Conservation (phyloP, 1,140 invertebrate species). For the Colletes gigas region DNA sequence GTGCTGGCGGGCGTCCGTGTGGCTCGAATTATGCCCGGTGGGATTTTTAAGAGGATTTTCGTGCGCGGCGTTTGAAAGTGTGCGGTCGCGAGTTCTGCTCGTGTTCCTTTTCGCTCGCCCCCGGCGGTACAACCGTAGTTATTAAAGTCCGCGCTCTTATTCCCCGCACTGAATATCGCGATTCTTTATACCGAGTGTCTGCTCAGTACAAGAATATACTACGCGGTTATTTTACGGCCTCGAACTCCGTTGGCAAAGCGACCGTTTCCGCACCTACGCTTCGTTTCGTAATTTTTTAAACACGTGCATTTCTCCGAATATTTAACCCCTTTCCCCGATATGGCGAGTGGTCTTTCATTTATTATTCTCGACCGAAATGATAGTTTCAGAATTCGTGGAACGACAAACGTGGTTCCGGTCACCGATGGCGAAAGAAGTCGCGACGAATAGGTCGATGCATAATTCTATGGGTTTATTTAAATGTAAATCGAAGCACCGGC, state of each 20-base stretch:
- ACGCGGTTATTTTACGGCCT: not conserved
- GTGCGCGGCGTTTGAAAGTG: slow-evolving; percentile 29
- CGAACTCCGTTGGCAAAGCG: not conserved
- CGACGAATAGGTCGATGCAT: not conserved
- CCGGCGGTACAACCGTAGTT: slow-evolving; percentile 18
- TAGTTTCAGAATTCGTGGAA: too few relatives aligned
- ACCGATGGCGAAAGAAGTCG: not conserved
- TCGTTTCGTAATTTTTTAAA: not conserved
- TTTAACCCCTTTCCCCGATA: too few relatives aligned
- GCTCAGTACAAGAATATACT: slow-evolving; percentile 26
- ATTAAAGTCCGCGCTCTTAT: slow-evolving; percentile 35
- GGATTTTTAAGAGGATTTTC: slow-evolving; percentile 47
- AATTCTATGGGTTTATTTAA: slow-evolving; percentile 9
- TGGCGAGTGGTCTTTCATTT: too few relatives aligned
- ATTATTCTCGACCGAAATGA: too few relatives aligned
- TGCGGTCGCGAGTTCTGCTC: slow-evolving; percentile 3
- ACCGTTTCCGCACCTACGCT: not conserved
- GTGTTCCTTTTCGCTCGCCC: slow-evolving; percentile 8
- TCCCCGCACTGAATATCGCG: slow-evolving; percentile 9
- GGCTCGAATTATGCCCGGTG: slow-evolving; percentile 20
- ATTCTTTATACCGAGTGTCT: not conserved
- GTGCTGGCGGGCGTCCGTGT: not conserved
- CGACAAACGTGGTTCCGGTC: not conserved
- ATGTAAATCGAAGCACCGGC: slow-evolving; percentile 16
- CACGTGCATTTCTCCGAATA: too few relatives aligned